These are phyloP conservation scores for Archilochus colubris DNA, from an alignment of 2,113 vertebrate genomes.

Conservation along the genomic window DNA sequence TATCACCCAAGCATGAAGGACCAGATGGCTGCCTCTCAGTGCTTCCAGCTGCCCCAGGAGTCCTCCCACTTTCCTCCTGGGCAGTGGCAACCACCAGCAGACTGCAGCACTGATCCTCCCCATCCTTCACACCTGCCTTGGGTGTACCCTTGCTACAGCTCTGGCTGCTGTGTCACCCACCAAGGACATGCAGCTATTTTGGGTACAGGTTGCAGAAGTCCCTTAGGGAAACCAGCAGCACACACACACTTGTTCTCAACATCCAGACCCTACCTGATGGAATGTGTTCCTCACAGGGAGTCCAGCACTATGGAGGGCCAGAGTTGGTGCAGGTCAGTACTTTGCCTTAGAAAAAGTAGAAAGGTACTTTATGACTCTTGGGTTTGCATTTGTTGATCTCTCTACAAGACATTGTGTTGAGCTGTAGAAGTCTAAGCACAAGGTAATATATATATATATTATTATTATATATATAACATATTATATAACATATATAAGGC, in stretches of 20 bases:
- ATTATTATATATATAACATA: too few species aligned
- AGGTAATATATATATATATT: too few species aligned
- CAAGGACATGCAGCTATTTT: not conserved
- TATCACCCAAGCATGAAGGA: not conserved
- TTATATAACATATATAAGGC: too few species aligned
- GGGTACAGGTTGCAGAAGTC: not conserved
- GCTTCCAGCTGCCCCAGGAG: not conserved
- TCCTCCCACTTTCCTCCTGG: not conserved
- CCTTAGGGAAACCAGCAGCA: not conserved
- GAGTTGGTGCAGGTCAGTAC: not conserved
- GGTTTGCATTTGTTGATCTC: not conserved
- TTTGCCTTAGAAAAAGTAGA: not conserved
- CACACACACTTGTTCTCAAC: rapidly evolving
- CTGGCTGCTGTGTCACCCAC: not conserved
- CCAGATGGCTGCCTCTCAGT: not conserved
- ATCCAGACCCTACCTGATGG: not conserved
- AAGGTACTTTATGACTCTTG: not conserved
- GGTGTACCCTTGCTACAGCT: rapidly evolving
- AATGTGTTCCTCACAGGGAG: not conserved
- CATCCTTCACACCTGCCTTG: not conserved
- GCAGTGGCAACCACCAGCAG: not conserved
- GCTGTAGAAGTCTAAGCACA: rapidly evolving
- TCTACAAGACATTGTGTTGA: not conserved
- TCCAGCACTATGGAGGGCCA: not conserved
- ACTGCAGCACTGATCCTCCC: rapidly evolving